These are phyloP conservation scores for Pygoscelis adeliae DNA, from an alignment of 2,113 vertebrate species.

Conservation along the genomic window DNA sequence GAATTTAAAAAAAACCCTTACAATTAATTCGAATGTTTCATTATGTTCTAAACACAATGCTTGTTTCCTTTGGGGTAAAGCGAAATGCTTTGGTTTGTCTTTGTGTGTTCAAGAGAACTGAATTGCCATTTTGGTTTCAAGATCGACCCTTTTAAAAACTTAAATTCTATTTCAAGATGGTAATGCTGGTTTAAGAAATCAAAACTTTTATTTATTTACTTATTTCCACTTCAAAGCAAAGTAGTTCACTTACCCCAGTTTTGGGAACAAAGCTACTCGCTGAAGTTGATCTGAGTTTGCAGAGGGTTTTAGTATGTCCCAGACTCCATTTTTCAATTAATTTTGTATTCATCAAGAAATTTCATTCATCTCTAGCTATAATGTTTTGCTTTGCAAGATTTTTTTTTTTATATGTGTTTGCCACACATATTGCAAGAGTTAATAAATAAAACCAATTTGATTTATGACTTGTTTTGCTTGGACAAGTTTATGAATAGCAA, in stretches of 20 bases:
- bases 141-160: background rate
- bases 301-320: background rate
- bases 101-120: background rate
- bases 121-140: background rate
- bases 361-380: background rate
- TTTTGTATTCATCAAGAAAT: background rate
- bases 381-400: background rate
- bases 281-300: background rate
- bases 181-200: background rate
- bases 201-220: background rate
- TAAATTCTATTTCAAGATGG: background rate
- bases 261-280: background rate
- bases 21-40: background rate
- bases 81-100: background rate
- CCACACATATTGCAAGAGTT: background rate
- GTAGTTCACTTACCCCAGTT: background rate
- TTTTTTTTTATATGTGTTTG: background rate
- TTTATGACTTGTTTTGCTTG: constrained; percentile 5
- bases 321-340: background rate
- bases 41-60: background rate
- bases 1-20: background rate
- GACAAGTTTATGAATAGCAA: background rate
- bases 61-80: background rate
- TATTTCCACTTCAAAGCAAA: background rate
- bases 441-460: background rate